Percentiles rank a stretch among this genome's conserved stretches.
Conservation (phyloP, 2,797 vertebrate genomes). For the Sebastes dallii region DNA sequence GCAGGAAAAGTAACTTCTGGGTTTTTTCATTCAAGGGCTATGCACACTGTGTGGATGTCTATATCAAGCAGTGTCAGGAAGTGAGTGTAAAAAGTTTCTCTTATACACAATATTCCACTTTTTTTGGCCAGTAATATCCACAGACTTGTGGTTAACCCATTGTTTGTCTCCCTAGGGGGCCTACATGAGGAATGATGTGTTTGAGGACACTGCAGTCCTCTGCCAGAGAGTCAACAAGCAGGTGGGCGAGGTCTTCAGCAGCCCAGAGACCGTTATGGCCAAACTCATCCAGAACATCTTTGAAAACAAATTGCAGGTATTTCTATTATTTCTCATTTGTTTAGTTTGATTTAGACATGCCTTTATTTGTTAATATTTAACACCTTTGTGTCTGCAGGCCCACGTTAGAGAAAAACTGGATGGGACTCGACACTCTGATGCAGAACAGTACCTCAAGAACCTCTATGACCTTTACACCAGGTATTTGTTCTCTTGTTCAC, state of each 20-base stretch:
- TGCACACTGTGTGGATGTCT: slow-evolving; percentile 98
- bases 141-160: slow-evolving; percentile 1
- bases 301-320: slow-evolving; percentile 97
- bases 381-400: slow-evolving; percentile 77
- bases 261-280: slow-evolving; percentile 96
- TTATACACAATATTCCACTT: not conserved
- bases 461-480: slow-evolving; percentile 96
- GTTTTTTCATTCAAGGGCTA: slow-evolving; percentile 87
- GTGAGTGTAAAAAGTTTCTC: slow-evolving; percentile 75
- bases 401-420: slow-evolving; percentile 94
- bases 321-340: not conserved
- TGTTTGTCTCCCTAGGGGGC: slow-evolving; percentile 83
- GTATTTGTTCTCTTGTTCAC: slow-evolving; percentile 70
- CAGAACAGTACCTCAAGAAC: slow-evolving; percentile 97
- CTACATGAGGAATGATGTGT: slow-evolving; percentile 92
- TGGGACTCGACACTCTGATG: slow-evolving; percentile 90
- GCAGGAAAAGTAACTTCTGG: slow-evolving; percentile 34
- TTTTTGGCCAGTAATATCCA: not conserved
- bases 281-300: slow-evolving; percentile 99
- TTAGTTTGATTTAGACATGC: not conserved
- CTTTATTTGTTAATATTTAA: not conserved
- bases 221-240: slow-evolving; percentile 97
- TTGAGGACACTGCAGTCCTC: slow-evolving; percentile 94
- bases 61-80: slow-evolving; percentile 99
- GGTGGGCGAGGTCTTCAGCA: slow-evolving; percentile 97